These are phyloP conservation scores for Acrocyrtus sp. DNA, from an alignment of 2,888 invertebrate species.

Conservation along the genomic window DNA sequence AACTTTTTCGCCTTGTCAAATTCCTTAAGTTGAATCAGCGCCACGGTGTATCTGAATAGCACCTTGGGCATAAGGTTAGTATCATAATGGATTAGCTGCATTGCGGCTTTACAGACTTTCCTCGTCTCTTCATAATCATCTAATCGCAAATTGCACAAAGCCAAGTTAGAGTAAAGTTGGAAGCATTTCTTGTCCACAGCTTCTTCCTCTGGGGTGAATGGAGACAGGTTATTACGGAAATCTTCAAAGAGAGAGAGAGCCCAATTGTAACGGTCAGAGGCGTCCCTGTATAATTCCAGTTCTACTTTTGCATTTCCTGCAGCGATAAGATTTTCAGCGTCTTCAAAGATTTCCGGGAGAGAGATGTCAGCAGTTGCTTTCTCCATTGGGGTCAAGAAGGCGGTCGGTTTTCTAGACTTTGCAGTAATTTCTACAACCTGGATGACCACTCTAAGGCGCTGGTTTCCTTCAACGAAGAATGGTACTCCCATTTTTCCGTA, in stretches of 20 bases:
- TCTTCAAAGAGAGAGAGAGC: constrained; percentile 12
- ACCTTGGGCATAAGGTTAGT: constrained; percentile 18
- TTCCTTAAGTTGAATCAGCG: neutral
- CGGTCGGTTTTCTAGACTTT: neutral
- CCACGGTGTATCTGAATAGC: neutral
- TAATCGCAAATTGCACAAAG: neutral
- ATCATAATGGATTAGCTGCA: neutral
- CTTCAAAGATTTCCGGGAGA: neutral
- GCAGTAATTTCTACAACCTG: neutral
- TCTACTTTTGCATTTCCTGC: constrained; percentile 16
- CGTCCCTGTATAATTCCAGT: neutral
- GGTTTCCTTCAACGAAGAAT: constrained; percentile 3
- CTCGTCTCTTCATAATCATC: constrained; percentile 7
- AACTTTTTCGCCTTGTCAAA: neutral
- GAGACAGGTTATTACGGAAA: neutral
- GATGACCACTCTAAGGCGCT: neutral
- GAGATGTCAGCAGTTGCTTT: neutral
- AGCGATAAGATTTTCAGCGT: constrained; percentile 2
- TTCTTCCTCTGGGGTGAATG: neutral
- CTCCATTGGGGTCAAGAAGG: neutral
- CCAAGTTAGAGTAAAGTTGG: constrained; percentile 22
- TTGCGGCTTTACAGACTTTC: constrained; percentile 5
- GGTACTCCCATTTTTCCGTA: constrained; percentile 17
- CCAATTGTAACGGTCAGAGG: constrained; percentile 22
- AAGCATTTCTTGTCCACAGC: constrained; percentile 5